phyloP scores from a whole-genome alignment of 1,140 invertebrate genomes.

The Caenorhabditis tropicalis region DNA sequence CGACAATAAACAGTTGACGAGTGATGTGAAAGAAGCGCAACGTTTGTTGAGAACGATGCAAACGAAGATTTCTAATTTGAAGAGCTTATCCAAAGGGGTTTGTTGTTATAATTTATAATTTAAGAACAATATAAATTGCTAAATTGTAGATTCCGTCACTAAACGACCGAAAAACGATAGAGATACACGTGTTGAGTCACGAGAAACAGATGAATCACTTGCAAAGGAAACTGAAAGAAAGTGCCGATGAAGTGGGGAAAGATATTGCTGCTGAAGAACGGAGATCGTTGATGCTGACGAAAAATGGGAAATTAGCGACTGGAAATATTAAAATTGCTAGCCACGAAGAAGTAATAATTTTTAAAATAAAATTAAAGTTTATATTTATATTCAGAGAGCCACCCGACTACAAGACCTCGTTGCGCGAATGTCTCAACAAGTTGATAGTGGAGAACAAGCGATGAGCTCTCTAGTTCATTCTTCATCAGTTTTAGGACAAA shows the following conservation, averaged over 20 bases:
- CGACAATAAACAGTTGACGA: constrained; percentile 13
- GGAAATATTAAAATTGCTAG: constrained; percentile 16
- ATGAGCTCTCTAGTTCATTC: constrained; percentile 80
- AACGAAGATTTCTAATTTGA: constrained; percentile 11
- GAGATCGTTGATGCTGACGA: background rate
- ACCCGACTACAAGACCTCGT: constrained; percentile 85
- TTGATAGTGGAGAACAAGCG: constrained; percentile 84
- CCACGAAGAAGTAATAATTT: constrained; percentile 52
- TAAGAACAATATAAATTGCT: too few relatives aligned
- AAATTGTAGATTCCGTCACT: background rate
- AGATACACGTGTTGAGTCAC: background rate
- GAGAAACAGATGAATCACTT: background rate
- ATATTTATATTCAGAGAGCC: constrained; percentile 75
- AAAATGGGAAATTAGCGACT: background rate
- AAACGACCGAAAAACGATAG: background rate
- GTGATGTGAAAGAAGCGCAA: constrained; percentile 21
- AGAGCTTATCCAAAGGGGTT: background rate
- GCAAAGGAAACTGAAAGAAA: background rate
- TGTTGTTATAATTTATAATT: too few relatives aligned
- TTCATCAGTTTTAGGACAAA: constrained; percentile 40
- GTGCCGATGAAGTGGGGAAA: background rate
- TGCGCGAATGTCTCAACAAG: constrained; percentile 83
- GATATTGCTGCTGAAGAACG: constrained; percentile 10
- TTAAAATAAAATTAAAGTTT: too few relatives aligned
- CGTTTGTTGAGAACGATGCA: constrained; percentile 10